These are phyloP conservation scores for Stercorarius parasiticus DNA, from an alignment of 2,113 vertebrate species.

Conservation along the genomic window DNA sequence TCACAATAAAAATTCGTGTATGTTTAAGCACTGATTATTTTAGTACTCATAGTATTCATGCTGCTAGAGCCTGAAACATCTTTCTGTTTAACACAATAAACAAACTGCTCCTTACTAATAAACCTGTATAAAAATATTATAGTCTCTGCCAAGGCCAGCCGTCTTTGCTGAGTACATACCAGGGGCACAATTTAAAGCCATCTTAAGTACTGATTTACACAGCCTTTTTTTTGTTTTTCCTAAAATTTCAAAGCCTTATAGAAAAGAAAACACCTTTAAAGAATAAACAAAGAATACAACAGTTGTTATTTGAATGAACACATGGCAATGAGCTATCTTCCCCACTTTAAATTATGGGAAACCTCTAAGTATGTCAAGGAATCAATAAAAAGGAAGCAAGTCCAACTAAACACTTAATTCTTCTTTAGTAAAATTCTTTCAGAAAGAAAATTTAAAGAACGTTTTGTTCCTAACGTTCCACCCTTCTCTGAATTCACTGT, in stretches of 20 bases:
- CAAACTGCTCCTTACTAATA: not conserved
- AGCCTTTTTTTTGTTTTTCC: not conserved
- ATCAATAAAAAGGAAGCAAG: not conserved
- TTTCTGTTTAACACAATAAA: not conserved
- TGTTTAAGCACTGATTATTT: not conserved
- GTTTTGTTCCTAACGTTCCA: not conserved
- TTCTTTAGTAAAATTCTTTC: not conserved
- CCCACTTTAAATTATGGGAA: not conserved
- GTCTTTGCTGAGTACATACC: not conserved
- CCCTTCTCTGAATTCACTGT: not conserved
- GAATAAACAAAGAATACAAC: not conserved
- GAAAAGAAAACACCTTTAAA: not conserved
- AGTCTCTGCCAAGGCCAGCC: not conserved
- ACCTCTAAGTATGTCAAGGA: not conserved
- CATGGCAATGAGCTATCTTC: not conserved
- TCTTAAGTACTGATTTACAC: not conserved
- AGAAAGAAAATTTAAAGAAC: not conserved
- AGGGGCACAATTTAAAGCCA: not conserved
- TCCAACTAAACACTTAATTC: not conserved
- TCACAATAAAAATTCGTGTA: not conserved
- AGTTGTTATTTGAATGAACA: not conserved
- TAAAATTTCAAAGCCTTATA: not conserved
- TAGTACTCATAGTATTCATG: not conserved
- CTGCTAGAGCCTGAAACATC: not conserved
- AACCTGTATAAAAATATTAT: not conserved